Conservation (phyloP, 2,113 vertebrate genomes). For the Xerus inauris region DNA sequence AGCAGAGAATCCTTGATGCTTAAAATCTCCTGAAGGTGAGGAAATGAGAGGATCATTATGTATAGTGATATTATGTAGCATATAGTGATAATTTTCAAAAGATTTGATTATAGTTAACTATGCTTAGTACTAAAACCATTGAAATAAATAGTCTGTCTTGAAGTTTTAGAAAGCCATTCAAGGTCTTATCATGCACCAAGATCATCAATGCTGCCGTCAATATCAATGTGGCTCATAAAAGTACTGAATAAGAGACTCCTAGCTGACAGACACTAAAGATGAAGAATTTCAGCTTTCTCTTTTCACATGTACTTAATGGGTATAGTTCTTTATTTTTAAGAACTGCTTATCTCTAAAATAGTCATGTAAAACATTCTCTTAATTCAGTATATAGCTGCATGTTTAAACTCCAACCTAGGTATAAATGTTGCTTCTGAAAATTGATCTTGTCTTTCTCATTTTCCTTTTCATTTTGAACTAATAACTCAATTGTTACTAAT, state of each 20-base stretch:
- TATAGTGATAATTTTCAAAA: background rate
- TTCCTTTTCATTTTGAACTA: background rate
- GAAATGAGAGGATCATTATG: background rate
- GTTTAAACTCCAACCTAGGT: background rate
- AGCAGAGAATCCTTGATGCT: background rate
- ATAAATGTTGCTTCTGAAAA: slow-evolving; percentile 35
- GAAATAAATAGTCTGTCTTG: slow-evolving; percentile 20
- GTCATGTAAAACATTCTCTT: background rate
- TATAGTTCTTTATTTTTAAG: slow-evolving; percentile 18
- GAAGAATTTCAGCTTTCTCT: slow-evolving; percentile 2
- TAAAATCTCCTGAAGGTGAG: background rate
- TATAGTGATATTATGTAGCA: background rate
- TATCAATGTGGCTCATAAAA: background rate
- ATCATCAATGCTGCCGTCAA: background rate
- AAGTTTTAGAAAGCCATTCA: slow-evolving; percentile 34
- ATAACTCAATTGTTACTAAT: background rate
- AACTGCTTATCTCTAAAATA: background rate
- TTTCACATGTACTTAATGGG: background rate
- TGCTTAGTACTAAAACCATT: background rate
- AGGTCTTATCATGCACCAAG: slow-evolving; percentile 23
- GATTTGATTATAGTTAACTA: background rate
- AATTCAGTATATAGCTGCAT: background rate
- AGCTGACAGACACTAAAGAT: background rate
- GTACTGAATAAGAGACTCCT: background rate
- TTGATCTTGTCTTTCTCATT: slow-evolving; percentile 18